A percentile compares a stretch with the other conserved stretches of the same genome.
Conservation (phyloP, 35 echinoderm and acorn worm genomes). For the Heliocidaris erythrogramma region DNA sequence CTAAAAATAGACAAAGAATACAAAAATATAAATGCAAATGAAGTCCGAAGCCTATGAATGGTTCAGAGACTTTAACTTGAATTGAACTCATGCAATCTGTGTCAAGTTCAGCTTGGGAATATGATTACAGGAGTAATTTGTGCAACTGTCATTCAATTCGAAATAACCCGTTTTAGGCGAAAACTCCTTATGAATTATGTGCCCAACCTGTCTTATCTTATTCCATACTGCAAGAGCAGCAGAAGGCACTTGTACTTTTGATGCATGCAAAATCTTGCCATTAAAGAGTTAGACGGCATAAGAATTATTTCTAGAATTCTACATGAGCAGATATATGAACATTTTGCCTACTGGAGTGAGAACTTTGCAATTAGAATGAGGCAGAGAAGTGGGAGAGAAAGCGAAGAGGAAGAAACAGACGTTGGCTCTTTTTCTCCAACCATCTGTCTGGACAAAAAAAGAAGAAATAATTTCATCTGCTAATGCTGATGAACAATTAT, state of each 20-base stretch:
- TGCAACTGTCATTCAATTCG: too few species aligned
- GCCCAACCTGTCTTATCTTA: too few species aligned
- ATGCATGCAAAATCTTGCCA: neutral
- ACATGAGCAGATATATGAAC: neutral
- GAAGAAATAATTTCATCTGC: neutral
- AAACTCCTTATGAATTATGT: too few species aligned
- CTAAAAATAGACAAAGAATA: too few species aligned
- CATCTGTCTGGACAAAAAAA: neutral
- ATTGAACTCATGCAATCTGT: too few species aligned
- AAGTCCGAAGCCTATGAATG: too few species aligned
- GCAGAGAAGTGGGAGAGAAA: neutral
- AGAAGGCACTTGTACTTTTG: neutral
- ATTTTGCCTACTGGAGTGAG: neutral
- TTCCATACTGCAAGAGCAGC: neutral
- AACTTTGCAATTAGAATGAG: neutral
- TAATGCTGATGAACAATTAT: slow-evolving; percentile 12
- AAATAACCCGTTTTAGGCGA: too few species aligned
- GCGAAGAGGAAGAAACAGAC: neutral
- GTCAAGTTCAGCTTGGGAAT: too few species aligned
- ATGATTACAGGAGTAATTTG: too few species aligned
- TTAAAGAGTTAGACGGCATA: neutral
- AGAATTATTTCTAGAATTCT: neutral
- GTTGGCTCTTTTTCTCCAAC: neutral
- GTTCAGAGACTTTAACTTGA: too few species aligned
- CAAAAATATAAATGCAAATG: too few species aligned